Evolutionary conservation across 2,797 vertebrate genomes (phyloP).

Genomic region (Macropus fuliginosus): DNA sequence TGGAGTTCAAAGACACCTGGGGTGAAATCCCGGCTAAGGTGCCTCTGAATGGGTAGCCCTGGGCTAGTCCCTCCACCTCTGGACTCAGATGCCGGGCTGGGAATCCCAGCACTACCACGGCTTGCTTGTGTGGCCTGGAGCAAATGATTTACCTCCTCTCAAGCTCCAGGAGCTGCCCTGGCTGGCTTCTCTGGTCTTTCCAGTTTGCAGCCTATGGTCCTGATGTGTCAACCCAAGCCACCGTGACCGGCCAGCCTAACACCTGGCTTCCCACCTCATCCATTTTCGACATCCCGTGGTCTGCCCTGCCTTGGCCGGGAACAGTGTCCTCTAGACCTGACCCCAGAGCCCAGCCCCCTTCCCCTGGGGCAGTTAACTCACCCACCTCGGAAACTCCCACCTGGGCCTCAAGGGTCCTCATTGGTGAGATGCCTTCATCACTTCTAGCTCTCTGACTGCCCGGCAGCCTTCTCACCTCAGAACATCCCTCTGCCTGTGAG

Average conservation of each 20-base stretch:
- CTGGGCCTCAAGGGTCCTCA: not conserved
- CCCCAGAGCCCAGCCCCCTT: not conserved
- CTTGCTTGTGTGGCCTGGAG: not conserved
- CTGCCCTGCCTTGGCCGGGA: not conserved
- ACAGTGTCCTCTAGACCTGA: not conserved
- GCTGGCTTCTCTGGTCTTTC: not conserved
- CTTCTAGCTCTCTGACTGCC: not conserved
- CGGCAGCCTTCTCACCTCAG: not conserved
- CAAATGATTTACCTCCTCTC: not conserved
- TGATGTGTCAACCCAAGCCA: not conserved
- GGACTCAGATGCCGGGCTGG: not conserved
- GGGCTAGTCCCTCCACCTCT: not conserved
- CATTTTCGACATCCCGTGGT: not conserved
- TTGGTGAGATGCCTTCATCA: not conserved
- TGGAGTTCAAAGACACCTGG: no score
- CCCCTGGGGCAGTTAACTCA: not conserved
- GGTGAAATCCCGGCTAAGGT: not conserved
- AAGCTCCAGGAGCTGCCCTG: not conserved
- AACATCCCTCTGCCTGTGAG: not conserved
- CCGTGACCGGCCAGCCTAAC: not conserved
- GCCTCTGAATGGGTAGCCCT: not conserved
- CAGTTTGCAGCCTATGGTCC: not conserved
- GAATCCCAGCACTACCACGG: not conserved
- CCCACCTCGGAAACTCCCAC: not conserved
- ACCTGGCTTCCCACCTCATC: not conserved